These are phyloP conservation scores for Chloebia gouldiae DNA, from an alignment of 2,113 vertebrate genomes.

Conservation along the genomic window DNA sequence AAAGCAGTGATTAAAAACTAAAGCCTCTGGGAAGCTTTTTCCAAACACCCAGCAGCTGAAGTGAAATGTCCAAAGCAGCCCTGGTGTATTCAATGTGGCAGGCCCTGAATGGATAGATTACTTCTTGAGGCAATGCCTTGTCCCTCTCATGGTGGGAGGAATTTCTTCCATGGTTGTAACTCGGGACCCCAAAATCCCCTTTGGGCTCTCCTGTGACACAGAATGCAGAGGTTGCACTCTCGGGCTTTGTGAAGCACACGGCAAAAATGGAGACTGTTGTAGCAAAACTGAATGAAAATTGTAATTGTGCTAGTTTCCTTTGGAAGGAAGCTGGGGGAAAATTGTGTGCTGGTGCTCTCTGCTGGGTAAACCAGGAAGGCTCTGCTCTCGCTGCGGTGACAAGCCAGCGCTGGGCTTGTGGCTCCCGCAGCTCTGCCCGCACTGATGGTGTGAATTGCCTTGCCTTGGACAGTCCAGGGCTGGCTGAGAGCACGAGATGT, in stretches of 20 bases:
- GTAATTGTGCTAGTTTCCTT: not conserved
- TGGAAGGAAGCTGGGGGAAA: not conserved
- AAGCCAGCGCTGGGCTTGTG: not conserved
- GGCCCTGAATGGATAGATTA: not conserved
- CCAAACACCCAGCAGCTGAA: not conserved
- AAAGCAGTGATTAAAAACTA: not conserved
- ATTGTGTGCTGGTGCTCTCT: conserved; percentile 43
- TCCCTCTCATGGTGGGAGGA: not conserved
- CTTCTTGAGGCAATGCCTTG: not conserved
- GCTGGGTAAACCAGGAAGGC: conserved; percentile 7
- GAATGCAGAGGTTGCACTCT: not conserved
- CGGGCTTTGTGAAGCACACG: not conserved
- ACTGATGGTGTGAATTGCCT: accelerated
- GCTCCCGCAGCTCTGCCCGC: not conserved
- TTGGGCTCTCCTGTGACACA: not conserved
- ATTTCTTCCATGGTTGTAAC: not conserved
- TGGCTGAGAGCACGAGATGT: not conserved
- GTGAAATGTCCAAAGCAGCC: not conserved
- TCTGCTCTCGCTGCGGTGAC: not conserved
- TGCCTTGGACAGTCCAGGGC: not conserved
- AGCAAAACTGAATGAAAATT: not conserved
- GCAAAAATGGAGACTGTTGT: not conserved
- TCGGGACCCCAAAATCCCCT: not conserved
- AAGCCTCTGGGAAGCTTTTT: not conserved
- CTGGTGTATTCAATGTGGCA: not conserved